These are phyloP conservation scores for Chaetophractus vellerosus DNA, from an alignment of 2,797 vertebrate species.

Conservation along the genomic window DNA sequence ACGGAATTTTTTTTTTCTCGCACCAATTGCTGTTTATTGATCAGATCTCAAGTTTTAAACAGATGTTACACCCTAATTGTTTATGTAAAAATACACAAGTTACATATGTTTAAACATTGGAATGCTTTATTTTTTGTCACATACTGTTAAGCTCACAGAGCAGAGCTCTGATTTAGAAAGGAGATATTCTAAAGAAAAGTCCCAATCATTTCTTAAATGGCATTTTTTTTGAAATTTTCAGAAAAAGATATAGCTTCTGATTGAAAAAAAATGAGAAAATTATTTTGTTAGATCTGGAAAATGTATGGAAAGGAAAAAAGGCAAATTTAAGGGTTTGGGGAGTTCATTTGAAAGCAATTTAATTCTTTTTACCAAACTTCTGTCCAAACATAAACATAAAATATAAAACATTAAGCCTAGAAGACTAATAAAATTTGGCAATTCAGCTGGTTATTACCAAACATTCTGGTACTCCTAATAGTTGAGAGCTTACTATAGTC, in stretches of 20 bases:
- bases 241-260: conserved; percentile 7
- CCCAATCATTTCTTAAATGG: conserved; percentile 21
- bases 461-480: not conserved
- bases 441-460: conserved; percentile 12
- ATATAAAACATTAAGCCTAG: not conserved
- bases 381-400: not conserved
- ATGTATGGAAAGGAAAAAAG: conserved; percentile 26
- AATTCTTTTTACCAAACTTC: not conserved
- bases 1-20: not conserved
- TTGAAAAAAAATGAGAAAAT: not conserved
- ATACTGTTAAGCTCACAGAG: not conserved
- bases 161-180: conserved; percentile 40
- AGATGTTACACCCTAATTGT: not conserved
- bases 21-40: conserved; percentile 51
- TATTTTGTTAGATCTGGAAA: conserved; percentile 35
- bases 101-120: not conserved
- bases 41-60: conserved; percentile 25
- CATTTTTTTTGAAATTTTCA: conserved; percentile 59
- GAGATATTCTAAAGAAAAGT: conserved; percentile 16
- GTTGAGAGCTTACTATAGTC: not conserved
- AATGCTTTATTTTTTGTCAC: not conserved
- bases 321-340: not conserved
- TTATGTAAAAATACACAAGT: conserved; percentile 48
- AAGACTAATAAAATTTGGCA: not conserved
- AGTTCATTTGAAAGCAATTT: not conserved